Base-by-base conservation (phyloP, 2,113 vertebrate species). In the Crotalus helleri region DNA sequence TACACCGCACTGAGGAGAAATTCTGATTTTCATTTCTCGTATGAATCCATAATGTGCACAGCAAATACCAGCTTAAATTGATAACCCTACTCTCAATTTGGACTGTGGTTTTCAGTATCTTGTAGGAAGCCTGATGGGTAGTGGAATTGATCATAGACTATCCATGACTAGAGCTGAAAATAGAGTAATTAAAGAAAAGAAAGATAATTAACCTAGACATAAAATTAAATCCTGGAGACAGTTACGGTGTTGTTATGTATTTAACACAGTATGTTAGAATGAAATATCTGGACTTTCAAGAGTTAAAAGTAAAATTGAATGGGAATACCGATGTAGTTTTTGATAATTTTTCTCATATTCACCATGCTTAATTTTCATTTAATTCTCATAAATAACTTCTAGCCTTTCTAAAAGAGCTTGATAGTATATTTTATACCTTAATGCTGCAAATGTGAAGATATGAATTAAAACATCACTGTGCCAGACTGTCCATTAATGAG, bases 61-160 rank as follows among this genome's bases (percentile, higher is more conserved):
- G 88, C 39, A 89, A 88, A 91, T 54, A 89, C 87, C 90, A 91
- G 55, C 91, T 94, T 93, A 91, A 92, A 95, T 93, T 88, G 74
- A 69, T 33, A 69, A 33, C 69, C 33, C n/a, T 81, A 39, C 33
- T 81, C 15, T 81, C 69, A 33, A 19, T 81, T 81, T 74, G 15
- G 69, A 19, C n/a, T 74, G n/a, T 74, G 69, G n/a, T 39, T 74
- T n/a, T 39, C n/a, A 39, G 5, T 74, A 39, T 39, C n/a, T 44
- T 81, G n/a, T 19, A 39, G 69, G n/a, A 81, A 81, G n/a, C n/a
- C 69, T 81, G 33, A 10, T 44, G 33, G 69, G 15, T 81, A 39
- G 15, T 81, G 33, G 74, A 44, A 44, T 21, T 81, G 74, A 39
- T 81, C 74, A 44, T 21, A 81, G 74, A 81, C 74, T 9, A 39